phyloP scores from a whole-genome alignment of 2,888 invertebrate genomes.

The Ctenicera cuprea region DNA sequence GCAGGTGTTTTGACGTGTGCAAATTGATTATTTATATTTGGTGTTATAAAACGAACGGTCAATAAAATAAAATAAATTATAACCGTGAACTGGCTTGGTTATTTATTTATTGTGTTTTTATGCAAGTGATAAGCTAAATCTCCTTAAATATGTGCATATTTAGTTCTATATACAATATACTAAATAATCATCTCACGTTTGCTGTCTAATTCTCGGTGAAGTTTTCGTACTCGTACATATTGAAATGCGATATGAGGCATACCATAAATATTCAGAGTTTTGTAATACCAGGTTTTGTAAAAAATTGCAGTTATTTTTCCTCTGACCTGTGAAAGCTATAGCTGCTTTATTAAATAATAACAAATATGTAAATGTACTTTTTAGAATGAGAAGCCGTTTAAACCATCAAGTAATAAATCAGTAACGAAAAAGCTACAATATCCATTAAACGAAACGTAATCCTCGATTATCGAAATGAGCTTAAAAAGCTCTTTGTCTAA shows the following conservation, averaged over 20 bases:
- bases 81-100: too few species aligned
- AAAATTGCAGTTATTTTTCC: background rate
- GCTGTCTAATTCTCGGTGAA: too few species aligned
- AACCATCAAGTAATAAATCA: background rate
- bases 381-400: background rate
- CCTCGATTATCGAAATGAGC: constrained; percentile 16
- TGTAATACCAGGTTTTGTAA: background rate
- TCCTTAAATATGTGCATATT: too few species aligned
- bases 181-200: too few species aligned
- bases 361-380: background rate
- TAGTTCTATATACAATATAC: too few species aligned
- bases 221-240: background rate
- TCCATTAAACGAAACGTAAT: constrained; percentile 17
- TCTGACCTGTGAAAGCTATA: background rate
- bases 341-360: too few species aligned
- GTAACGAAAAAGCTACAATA: background rate
- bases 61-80: too few species aligned
- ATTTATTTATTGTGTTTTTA: too few species aligned
- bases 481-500: constrained; percentile 12
- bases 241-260: background rate
- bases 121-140: too few species aligned
- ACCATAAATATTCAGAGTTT: background rate
- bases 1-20: too few species aligned
- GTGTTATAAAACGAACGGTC: too few species aligned
- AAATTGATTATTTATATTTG: too few species aligned